Base-by-base conservation (phyloP, 2,888 invertebrate species). In the Orthosia gracilis region DNA sequence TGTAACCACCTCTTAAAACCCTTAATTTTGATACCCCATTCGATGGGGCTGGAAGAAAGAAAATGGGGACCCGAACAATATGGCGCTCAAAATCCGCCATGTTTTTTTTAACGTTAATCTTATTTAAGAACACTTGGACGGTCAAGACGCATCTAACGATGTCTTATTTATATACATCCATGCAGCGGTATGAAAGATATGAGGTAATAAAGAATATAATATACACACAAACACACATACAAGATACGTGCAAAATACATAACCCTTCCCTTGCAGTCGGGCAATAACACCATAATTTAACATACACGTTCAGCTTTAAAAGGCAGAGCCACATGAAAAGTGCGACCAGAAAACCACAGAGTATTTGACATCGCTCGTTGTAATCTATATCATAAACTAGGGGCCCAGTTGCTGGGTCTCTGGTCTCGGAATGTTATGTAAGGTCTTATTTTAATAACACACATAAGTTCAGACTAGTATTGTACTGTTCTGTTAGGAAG, bases 311-410 rank as follows among this genome's bases (percentile, higher is more conserved):
- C 5, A 62, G 13, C 3, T 61, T 52, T 62, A 3, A 66, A 65
- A 52, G 62, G 26, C 26, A 45, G 40, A 49, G 0, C 17, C n/a
- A 57, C 18, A 13, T 55, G 73, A 80, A 45, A 59, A 64, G 17
- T 61, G 50, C 11, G 49, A 17, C 50, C 18, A 49, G 55, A 52
- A 52, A 5, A 52, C 50, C 26, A 31, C 54, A 31, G 31, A 55
- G 45, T 80, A 58, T 70, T 58, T n/a, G 50, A 15, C 66, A 59
- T 65, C 26, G 23, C 52, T 74, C 58, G 31, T 47, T 66, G 74
- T 77, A 83, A 83, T 73, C 71, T 68, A 55, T 26, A 31, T 73
- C 40, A 85, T 84, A 82, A 81, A 85, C 47, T 58, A 63, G 18
- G 9, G 17, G 49, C 45, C 45, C 23, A 45, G 49, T 57, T 54